Conservation (phyloP, 2,797 vertebrate genomes). For the Erithacus rubecula region DNA sequence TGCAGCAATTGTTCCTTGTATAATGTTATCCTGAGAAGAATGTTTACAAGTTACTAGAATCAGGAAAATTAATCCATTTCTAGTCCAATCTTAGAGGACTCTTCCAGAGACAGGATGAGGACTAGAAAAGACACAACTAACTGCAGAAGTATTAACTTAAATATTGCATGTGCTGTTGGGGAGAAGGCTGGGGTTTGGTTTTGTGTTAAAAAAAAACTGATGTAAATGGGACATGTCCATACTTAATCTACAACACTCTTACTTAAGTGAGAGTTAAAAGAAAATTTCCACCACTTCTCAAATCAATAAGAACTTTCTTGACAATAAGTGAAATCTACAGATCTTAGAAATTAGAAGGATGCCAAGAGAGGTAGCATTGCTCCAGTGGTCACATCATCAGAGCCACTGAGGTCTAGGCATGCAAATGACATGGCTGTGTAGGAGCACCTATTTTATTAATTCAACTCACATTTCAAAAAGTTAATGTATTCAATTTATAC, state of each 20-base stretch:
- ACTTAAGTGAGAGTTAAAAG: not conserved
- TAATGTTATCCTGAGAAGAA: not conserved
- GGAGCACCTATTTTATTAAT: not conserved
- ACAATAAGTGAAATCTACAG: not conserved
- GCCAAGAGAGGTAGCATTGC: not conserved
- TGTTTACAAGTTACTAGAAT: not conserved
- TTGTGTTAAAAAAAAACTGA: not conserved
- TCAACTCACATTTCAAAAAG: not conserved
- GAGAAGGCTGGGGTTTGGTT: not conserved
- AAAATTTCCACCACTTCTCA: not conserved
- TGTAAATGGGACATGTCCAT: not conserved
- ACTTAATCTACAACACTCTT: not conserved
- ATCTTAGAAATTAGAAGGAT: not conserved
- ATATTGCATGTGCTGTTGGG: not conserved
- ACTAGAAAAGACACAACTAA: not conserved
- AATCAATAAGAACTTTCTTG: not conserved
- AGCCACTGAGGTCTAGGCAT: rapidly evolving
- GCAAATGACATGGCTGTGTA: not conserved
- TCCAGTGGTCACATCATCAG: rapidly evolving
- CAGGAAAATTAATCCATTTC: not conserved
- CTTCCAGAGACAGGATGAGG: not conserved
- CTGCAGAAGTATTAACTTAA: not conserved
- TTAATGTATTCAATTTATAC: not conserved
- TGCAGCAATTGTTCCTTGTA: not conserved
- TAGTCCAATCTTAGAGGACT: not conserved